Conservation (phyloP, 1,140 invertebrate genomes). For the Laupala kohalensis region DNA sequence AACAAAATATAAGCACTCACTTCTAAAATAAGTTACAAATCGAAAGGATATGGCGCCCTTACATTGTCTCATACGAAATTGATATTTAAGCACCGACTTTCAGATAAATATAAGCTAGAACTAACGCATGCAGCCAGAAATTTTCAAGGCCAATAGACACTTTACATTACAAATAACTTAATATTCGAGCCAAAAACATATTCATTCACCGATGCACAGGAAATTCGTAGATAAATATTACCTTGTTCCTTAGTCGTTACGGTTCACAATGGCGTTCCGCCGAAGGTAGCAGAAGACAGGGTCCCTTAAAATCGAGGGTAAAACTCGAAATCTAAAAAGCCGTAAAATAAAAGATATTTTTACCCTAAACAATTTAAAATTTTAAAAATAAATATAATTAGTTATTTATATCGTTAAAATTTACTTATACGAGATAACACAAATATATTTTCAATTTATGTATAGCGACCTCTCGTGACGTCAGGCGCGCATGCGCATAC, state of each 20-base stretch:
- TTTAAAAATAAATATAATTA: background rate
- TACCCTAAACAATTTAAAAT: background rate
- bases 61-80: conserved; percentile 46
- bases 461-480: conserved; percentile 31
- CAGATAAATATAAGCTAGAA: conserved; percentile 14
- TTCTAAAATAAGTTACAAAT: conserved; percentile 6
- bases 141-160: background rate
- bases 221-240: conserved; percentile 49
- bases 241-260: conserved; percentile 49
- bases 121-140: background rate
- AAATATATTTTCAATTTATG: background rate
- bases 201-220: conserved; percentile 45
- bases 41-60: conserved; percentile 33
- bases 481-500: conserved; percentile 38
- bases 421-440: background rate
- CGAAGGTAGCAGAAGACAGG: conserved; percentile 17
- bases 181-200: background rate
- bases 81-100: conserved; percentile 39
- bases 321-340: background rate
- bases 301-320: background rate
- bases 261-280: conserved; percentile 65
- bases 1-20: background rate
- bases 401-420: conserved; percentile 6
- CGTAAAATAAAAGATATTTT: too few species aligned
- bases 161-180: background rate